phyloP scores from a whole-genome alignment of 64 coral and sea anemone genomes.

The Platygyra sinensis region DNA sequence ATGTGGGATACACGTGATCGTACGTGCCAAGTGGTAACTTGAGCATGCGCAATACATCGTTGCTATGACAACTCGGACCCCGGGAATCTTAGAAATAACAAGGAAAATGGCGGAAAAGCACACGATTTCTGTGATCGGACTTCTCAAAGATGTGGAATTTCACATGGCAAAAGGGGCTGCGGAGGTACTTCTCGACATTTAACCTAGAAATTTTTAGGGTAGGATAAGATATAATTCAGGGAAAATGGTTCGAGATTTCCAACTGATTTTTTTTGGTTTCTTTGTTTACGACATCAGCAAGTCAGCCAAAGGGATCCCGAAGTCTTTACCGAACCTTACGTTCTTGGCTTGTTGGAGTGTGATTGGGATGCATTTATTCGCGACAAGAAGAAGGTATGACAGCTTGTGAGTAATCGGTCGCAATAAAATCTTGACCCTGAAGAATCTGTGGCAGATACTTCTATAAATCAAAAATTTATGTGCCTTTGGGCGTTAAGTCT shows the following conservation, averaged over 20 bases:
- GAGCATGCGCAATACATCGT: slow-evolving; percentile 28
- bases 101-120: slow-evolving; percentile 81
- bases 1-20: neutral
- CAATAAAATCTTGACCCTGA: neutral
- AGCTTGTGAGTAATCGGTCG: neutral
- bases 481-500: too few relatives aligned
- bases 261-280: neutral
- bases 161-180: slow-evolving; percentile 87
- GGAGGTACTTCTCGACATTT: slow-evolving; percentile 44
- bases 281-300: slow-evolving; percentile 55
- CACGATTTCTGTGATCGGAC: slow-evolving; percentile 71
- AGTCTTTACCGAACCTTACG: slow-evolving; percentile 67
- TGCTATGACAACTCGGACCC: slow-evolving; percentile 63
- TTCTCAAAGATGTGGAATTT: slow-evolving; percentile 94
- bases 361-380: slow-evolving; percentile 90
- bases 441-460: neutral
- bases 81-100: slow-evolving; percentile 9
- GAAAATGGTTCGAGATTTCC: neutral
- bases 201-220: neutral
- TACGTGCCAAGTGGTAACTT: neutral
- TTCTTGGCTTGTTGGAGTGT: slow-evolving; percentile 88
- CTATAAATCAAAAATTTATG: neutral
- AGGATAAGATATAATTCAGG: neutral
- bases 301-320: slow-evolving; percentile 71
- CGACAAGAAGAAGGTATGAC: slow-evolving; percentile 81